phyloP scores from a whole-genome alignment of 1,140 invertebrate genomes.

The Patella vulgata region DNA sequence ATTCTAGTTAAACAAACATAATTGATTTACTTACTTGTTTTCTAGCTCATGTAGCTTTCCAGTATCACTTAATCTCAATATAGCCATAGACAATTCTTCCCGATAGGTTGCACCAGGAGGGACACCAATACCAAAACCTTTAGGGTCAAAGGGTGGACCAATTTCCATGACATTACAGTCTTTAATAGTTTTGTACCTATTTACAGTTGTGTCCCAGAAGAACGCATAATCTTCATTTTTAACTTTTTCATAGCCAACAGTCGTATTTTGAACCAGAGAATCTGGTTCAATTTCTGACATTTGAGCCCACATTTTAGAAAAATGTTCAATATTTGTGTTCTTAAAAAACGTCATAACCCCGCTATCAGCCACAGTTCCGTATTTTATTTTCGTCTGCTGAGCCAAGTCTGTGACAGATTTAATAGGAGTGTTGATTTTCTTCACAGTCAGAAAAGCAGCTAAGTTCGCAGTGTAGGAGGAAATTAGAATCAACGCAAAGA shows the following conservation, averaged over 20 bases:
- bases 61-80: conserved; percentile 93
- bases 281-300: conserved; percentile 60
- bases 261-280: conserved; percentile 54
- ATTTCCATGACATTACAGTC: conserved; percentile 64
- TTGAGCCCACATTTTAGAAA: conserved; percentile 92
- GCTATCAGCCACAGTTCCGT: conserved; percentile 61
- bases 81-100: conserved; percentile 93
- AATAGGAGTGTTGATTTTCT: conserved; percentile 66
- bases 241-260: conserved; percentile 54
- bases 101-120: conserved; percentile 85
- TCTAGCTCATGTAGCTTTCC: conserved; percentile 88
- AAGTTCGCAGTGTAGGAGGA: conserved; percentile 68
- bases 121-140: conserved; percentile 62
- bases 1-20: too few relatives aligned
- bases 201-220: conserved; percentile 65
- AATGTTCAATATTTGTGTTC: conserved; percentile 95
- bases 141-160: conserved; percentile 61
- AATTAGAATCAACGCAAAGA: conserved; percentile 65
- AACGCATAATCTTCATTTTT: conserved; percentile 63
- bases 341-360: conserved; percentile 62
- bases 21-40: conserved; percentile 55
- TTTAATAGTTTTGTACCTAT: conserved; percentile 59
- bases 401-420: conserved; percentile 64
- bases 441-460: conserved; percentile 66
- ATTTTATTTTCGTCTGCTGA: conserved; percentile 63